A percentile compares a stretch with the other conserved stretches of the same genome.
Conservation (phyloP, 2,888 invertebrate species). For the Ctena decussata region DNA sequence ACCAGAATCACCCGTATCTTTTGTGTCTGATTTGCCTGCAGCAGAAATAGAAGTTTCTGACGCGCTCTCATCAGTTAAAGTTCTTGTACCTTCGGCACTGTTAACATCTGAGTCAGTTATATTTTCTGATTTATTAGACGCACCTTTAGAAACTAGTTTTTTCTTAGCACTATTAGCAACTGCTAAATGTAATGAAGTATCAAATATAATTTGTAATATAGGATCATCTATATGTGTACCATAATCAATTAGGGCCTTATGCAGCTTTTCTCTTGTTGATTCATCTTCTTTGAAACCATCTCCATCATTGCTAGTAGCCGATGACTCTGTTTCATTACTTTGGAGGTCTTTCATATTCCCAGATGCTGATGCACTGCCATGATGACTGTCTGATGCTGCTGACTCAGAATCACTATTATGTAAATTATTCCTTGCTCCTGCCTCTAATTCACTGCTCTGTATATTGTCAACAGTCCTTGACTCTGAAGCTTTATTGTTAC, state of each 20-base stretch:
- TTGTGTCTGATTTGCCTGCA: not conserved
- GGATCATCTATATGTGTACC: conserved; percentile 51
- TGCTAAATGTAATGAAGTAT: conserved; percentile 47
- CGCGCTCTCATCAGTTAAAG: not conserved
- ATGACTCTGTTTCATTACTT: not conserved
- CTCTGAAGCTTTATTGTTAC: not conserved
- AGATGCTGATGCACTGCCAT: not conserved
- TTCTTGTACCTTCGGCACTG: not conserved
- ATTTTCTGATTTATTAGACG: not conserved
- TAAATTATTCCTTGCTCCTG: not conserved
- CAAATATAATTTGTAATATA: conserved; percentile 51
- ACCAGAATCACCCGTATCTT: no score
- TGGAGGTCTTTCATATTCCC: not conserved
- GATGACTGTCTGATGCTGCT: no score
- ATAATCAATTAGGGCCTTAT: conserved; percentile 41
- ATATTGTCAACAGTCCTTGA: not conserved
- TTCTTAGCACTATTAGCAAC: conserved; percentile 37
- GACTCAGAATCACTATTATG: not conserved
- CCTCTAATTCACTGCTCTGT: not conserved
- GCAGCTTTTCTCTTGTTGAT: not conserved
- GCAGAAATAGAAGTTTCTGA: not conserved
- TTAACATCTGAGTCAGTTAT: not conserved
- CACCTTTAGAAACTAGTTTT: not conserved
- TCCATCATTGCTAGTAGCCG: not conserved
- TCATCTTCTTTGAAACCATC: not conserved